Conservation (phyloP, 64 coral and sea anemone species). For the Pocillopora verrucosa region DNA sequence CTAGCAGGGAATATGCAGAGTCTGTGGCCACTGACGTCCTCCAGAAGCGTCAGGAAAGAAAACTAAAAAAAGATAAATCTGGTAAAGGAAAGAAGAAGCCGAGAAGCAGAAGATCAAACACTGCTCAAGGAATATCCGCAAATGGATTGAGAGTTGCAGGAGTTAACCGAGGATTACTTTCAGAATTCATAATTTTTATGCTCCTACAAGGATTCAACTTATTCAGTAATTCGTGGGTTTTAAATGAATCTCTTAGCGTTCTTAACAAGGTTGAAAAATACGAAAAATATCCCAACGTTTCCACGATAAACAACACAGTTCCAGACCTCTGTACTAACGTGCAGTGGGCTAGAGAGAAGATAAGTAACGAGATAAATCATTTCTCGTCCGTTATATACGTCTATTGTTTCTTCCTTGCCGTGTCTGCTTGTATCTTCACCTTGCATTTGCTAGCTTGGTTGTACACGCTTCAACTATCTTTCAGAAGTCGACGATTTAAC, state of each 20-base stretch:
- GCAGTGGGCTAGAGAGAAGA: constrained; percentile 53
- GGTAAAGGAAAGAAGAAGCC: constrained; percentile 13
- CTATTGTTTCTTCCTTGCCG: constrained; percentile 70
- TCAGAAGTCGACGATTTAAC: constrained; percentile 56
- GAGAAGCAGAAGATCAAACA: neutral
- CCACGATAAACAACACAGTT: constrained; percentile 54
- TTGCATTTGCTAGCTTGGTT: constrained; percentile 70
- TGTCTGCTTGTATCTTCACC: constrained; percentile 63
- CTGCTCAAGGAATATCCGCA: neutral
- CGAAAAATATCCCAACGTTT: constrained; percentile 48
- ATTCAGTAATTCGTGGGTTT: constrained; percentile 82
- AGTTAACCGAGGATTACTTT: constrained; percentile 78
- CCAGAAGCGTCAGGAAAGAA: constrained; percentile 20
- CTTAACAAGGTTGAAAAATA: constrained; percentile 43
- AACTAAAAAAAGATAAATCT: neutral
- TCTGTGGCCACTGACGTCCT: constrained; percentile 29
- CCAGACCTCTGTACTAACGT: constrained; percentile 52
- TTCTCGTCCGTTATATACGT: constrained; percentile 42
- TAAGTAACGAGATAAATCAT: constrained; percentile 31
- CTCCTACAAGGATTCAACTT: constrained; percentile 90
- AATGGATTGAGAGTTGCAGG: constrained; percentile 19
- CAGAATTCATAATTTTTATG: constrained; percentile 80
- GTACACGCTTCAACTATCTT: constrained; percentile 67
- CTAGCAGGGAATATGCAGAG: neutral
- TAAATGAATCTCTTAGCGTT: constrained; percentile 58